These are phyloP conservation scores for Dicycla oo DNA, from an alignment of 2,888 invertebrate genomes.

Conservation along the genomic window DNA sequence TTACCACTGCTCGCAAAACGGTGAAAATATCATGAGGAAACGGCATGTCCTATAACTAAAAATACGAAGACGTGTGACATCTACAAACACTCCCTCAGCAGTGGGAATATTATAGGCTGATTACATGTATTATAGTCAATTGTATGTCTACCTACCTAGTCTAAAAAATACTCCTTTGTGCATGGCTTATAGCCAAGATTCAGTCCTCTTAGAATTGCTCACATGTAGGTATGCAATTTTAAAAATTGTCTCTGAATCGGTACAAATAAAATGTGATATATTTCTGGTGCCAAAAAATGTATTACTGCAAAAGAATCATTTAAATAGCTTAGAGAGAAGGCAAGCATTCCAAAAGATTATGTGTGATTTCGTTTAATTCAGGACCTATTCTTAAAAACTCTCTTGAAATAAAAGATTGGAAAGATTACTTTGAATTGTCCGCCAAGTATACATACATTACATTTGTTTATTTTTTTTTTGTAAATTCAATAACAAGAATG, in stretches of 20 bases:
- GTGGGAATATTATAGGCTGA: too few relatives aligned
- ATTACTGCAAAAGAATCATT: not conserved
- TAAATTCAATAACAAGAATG: not conserved
- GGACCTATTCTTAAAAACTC: not conserved
- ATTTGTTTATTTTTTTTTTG: not conserved
- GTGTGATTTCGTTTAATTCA: not conserved
- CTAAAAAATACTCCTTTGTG: constrained; percentile 1
- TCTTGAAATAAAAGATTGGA: too few relatives aligned
- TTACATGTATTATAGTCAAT: not conserved
- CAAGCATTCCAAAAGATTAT: not conserved
- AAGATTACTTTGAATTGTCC: not conserved
- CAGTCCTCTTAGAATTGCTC: constrained; percentile 40
- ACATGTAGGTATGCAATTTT: constrained; percentile 37
- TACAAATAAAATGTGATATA: constrained; percentile 20
- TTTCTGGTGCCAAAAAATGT: constrained; percentile 40
- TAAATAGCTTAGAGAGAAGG: not conserved
- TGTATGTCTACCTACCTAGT: not conserved
- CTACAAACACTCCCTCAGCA: too few relatives aligned
- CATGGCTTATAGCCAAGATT: constrained; percentile 41
- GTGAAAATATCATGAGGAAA: too few relatives aligned
- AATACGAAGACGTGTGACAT: too few relatives aligned
- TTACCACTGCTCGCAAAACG: too few relatives aligned
- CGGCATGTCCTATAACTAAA: too few relatives aligned
- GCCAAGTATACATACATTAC: not conserved
- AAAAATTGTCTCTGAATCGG: constrained; percentile 42